Base-by-base conservation (phyloP, 2,888 invertebrate genomes). In the Platerodrilus igneus region DNA sequence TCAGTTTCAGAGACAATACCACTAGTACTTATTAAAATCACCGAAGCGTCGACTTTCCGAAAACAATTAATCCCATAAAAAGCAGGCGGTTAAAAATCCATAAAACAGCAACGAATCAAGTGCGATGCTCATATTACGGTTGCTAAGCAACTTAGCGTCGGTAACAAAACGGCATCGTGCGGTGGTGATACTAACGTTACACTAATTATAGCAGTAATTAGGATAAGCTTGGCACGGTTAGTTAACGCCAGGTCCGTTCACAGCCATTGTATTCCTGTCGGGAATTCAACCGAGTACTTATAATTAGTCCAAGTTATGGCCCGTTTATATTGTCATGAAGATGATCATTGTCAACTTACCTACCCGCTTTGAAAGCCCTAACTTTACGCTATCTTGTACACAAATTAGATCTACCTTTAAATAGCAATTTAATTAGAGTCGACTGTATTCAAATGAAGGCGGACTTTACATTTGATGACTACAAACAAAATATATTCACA, bases 171-270 rank as follows among this genome's bases (percentile, higher is more conserved):
- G 56, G 55, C 58, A 56, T 57, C 59, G 48, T 47, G 50, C 51
- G 56, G 56, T 56, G 51, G 55, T 55, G 58, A 56, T 54, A 56
- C 58, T 51, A 53, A 53, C 60, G 61, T 60, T 58, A 55, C 59
- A 56, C 66, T 67, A 67, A 67, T 67, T 67, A 67, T 62, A 58
- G 57, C 60, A 58, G 64, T 67, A 67, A 67, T 67, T 66, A 67
- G 67, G 62, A 65, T 67, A 67, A 67, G 65, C 66, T 59, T 50
- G 57, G 55, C 56, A 62, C 57, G 65, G 64, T 64, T 65, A 64
- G 64, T 66, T 66, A 51, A 48, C 52, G 47, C 45, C 42, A 47
- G 43, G 48, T 43, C 38, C 37, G 32, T 40, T 41, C 37, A 35
- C 39, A 43, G 51, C 51, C 50, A 55, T 55, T 54, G 55, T 56